Evolutionary conservation across 2,113 vertebrate genomes (phyloP).

Genomic region (Microtus oregoni): DNA sequence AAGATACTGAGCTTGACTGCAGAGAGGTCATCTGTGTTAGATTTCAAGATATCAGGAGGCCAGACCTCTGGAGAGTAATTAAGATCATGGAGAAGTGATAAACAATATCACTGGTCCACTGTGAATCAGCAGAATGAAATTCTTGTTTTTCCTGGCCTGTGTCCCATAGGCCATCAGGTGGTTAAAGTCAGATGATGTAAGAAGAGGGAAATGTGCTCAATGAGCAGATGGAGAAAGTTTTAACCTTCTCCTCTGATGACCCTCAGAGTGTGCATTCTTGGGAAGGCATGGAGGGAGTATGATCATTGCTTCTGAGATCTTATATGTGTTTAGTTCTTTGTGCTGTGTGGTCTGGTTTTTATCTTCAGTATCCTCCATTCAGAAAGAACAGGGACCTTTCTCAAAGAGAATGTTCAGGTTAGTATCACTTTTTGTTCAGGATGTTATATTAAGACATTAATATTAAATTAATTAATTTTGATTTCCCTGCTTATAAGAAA

Average conservation of each 20-base stretch:
- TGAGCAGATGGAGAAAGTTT: background rate
- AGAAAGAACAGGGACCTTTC: background rate
- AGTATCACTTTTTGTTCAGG: background rate
- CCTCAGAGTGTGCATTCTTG: too few relatives aligned
- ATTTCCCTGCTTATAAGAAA: background rate
- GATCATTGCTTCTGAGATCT: background rate
- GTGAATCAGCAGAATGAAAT: background rate
- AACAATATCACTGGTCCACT: background rate
- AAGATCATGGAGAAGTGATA: background rate
- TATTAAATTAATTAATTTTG: too few relatives aligned
- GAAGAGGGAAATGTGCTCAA: background rate
- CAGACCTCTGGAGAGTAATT: background rate
- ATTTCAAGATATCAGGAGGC: background rate
- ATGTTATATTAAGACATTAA: background rate
- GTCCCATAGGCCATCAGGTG: background rate
- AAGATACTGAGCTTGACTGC: background rate
- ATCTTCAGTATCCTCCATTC: background rate
- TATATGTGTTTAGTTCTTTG: background rate
- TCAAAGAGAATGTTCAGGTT: background rate
- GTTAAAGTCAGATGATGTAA: background rate
- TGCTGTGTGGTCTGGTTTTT: background rate
- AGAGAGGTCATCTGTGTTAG: background rate
- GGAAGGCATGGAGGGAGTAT: accelerated
- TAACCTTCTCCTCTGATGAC: accelerated
- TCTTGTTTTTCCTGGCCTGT: background rate